A percentile compares a stretch with the other conserved stretches of the same genome.
phyloP scores from a whole-genome alignment of 2,888 invertebrate species.

The Thymelicus sylvestris region DNA sequence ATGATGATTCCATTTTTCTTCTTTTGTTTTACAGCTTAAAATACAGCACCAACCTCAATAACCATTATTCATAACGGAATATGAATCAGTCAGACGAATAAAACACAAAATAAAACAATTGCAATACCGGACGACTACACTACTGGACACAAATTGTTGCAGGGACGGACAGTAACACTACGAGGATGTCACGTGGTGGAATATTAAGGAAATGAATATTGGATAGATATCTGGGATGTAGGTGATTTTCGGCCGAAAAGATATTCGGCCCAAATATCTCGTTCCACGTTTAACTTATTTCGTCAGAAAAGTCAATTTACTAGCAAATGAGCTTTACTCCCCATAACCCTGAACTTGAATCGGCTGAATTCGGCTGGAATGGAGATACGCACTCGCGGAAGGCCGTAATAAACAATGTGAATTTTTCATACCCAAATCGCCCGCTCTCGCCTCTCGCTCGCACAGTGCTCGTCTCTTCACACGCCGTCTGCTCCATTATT shows the following conservation, averaged over 20 bases:
- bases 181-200: background rate
- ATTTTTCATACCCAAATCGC: constrained; percentile 37
- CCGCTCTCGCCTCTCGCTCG: constrained; percentile 30
- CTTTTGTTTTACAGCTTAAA: background rate
- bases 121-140: constrained; percentile 4
- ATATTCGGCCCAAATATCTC: background rate
- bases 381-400: constrained; percentile 9
- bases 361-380: background rate
- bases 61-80: constrained; percentile 8
- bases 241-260: no score
- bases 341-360: constrained; percentile 25
- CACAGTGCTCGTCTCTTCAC: constrained; percentile 56
- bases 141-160: constrained; percentile 10
- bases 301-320: background rate
- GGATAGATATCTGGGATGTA: background rate
- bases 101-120: constrained; percentile 10
- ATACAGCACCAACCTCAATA: constrained; percentile 6
- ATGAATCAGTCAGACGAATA: constrained; percentile 10
- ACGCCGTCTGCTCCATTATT: constrained; percentile 71
- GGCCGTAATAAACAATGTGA: constrained; percentile 34
- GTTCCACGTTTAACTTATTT: background rate
- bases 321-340: constrained; percentile 15
- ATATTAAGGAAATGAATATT: constrained; percentile 7
- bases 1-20: background rate
- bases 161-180: background rate